Base-by-base conservation (phyloP, 2,888 invertebrate genomes). In the Mythimna vitellina region DNA sequence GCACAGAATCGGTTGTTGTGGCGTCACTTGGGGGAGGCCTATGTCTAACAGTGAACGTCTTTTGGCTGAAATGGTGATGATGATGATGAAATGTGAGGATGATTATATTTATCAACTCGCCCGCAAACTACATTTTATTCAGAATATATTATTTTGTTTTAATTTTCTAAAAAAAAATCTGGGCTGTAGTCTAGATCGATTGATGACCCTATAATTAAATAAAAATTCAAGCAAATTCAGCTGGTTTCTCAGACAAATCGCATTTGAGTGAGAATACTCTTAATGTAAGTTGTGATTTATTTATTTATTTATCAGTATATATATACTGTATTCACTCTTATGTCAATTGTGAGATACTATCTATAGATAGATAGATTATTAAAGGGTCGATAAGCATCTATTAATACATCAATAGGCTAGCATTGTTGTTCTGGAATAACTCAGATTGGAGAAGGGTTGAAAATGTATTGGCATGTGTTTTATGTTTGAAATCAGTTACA, bases 361-460 rank as follows among this genome's bases (percentile, higher is more conserved):
- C 14, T 25, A 29, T 38, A 32, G 29, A 53, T 53, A 22, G 53
- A 22, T 49, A 42, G 53, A 67, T 67, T 54, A 56, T 32, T 49
- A 29, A 25, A 54, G 61, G 38, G 22, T 67, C 54, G 69, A 54
- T 76, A 56, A 49, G 8, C 22, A 66, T 65, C 29, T 60, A 60
- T 65, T 60, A 75, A 54, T 66, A 67, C 54, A 32, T 67, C 29
- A 61, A 14, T 22, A 25, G 25, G 29, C 12, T 35, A 17, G 12
- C 14, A 35, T 46, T 60, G 42, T 6, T 53, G 3, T 49, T 38
- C 46, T 61, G 60, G 60, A n/a, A 46, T 46, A 20, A 3, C 22
- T 60, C 12, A 6, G 10, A 5, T 9, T n/a, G 7, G 20, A 22
- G 8, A 46, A 20, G 6, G 22, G 14, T 22, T 46, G 42, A 17